Conservation (phyloP, 1,140 invertebrate genomes). For the Streblospio benedicti region DNA sequence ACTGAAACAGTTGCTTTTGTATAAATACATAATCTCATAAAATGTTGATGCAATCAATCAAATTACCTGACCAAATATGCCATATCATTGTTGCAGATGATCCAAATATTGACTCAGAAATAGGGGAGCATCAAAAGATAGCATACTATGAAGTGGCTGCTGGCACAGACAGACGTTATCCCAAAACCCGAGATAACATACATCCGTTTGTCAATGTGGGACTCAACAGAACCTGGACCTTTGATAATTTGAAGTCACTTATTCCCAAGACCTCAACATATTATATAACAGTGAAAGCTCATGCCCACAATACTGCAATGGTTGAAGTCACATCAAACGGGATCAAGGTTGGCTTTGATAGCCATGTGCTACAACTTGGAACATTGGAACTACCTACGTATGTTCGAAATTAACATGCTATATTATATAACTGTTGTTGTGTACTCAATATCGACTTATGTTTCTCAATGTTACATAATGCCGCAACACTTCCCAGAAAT, state of each 20-base stretch:
- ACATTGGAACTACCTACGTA: neutral
- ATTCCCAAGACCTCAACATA: slow-evolving; percentile 24
- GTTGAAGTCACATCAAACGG: slow-evolving; percentile 32
- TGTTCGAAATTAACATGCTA: slow-evolving; percentile 23
- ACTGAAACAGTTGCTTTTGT: too few species aligned
- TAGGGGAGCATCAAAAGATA: slow-evolving; percentile 18
- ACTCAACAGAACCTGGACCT: slow-evolving; percentile 25
- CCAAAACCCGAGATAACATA: slow-evolving; percentile 29
- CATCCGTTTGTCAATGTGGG: slow-evolving; percentile 30
- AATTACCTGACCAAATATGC: too few species aligned
- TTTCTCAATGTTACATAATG: too few species aligned
- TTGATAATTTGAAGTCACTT: slow-evolving; percentile 28
- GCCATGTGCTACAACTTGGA: neutral
- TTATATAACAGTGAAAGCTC: slow-evolving; percentile 31
- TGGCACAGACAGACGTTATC: slow-evolving; percentile 30
- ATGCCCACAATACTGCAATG: slow-evolving; percentile 22
- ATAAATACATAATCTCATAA: too few species aligned
- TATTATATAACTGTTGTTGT: too few species aligned
- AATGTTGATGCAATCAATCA: too few species aligned
- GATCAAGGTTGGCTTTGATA: slow-evolving; percentile 28
- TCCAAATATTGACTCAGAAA: neutral
- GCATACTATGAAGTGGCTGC: slow-evolving; percentile 31
- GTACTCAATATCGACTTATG: too few species aligned
- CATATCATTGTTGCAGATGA: too few species aligned
- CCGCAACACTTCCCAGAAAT: too few species aligned